Evolutionary conservation across 2,113 vertebrate species (phyloP).

Genomic region (Glaucidium brasilianum): DNA sequence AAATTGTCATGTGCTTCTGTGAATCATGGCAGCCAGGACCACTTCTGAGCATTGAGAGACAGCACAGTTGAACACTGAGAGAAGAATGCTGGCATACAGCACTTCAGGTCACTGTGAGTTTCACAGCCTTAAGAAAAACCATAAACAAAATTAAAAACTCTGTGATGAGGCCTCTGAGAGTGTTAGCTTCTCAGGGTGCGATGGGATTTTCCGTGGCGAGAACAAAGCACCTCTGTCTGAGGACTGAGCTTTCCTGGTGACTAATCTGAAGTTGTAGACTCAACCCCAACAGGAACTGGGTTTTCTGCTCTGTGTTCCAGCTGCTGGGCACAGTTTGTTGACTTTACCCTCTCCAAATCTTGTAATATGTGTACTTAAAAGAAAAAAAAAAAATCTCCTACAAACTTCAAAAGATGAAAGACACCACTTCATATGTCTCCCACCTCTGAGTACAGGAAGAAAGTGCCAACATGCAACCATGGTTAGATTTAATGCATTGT

Average conservation of each 20-base stretch:
- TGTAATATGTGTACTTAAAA: background rate
- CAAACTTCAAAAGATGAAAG: slow-evolving; percentile 10
- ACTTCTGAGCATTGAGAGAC: background rate
- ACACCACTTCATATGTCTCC: slow-evolving; percentile 21
- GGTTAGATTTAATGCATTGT: background rate
- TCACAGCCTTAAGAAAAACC: background rate
- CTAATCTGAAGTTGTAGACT: background rate
- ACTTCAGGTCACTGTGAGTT: background rate
- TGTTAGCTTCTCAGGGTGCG: background rate
- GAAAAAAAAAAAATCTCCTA: background rate
- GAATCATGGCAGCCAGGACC: background rate
- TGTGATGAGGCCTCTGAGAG: background rate
- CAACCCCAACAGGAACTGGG: background rate
- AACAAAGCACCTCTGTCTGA: background rate
- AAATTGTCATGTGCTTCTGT: background rate
- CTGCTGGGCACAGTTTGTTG: slow-evolving; percentile 31
- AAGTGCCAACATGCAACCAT: background rate
- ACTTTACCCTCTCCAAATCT: slow-evolving; percentile 17
- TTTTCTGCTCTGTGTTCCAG: background rate
- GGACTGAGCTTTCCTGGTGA: background rate
- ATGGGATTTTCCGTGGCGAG: background rate
- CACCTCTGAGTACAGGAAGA: background rate
- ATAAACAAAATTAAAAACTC: background rate
- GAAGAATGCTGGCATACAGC: background rate
- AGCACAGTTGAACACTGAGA: background rate